Percentiles rank a stretch among this genome's conserved stretches.
phyloP scores from a whole-genome alignment of 2,113 vertebrate genomes.

The Pollachius pollachius region DNA sequence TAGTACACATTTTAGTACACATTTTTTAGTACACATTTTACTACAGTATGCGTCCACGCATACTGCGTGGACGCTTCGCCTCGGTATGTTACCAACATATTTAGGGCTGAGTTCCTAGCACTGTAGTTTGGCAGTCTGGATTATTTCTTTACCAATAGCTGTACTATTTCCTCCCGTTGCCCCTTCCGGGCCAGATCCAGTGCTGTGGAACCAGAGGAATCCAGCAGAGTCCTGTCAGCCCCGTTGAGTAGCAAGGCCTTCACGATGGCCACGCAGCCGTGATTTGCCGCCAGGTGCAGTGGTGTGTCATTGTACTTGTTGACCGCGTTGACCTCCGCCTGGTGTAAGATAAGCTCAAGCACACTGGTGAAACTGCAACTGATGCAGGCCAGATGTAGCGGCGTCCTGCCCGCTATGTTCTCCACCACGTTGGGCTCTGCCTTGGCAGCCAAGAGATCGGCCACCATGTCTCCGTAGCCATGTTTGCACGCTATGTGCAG shows the following conservation, averaged over 20 bases:
- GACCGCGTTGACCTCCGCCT: conserved; percentile 69
- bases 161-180: conserved; percentile 63
- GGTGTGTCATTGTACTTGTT: conserved; percentile 76
- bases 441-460: conserved; percentile 68
- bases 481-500: conserved; percentile 81
- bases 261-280: conserved; percentile 70
- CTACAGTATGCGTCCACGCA: too few relatives aligned
- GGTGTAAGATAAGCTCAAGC: conserved; percentile 73
- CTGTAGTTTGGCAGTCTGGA: not conserved
- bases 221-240: conserved; percentile 58
- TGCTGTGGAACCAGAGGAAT: conserved; percentile 71
- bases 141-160: conserved; percentile 58
- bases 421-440: conserved; percentile 74
- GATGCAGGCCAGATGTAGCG: conserved; percentile 79
- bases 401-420: conserved; percentile 72
- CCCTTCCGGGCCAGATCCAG: conserved; percentile 70
- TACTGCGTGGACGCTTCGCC: too few relatives aligned
- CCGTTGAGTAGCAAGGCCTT: conserved; percentile 77
- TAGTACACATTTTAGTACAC: too few relatives aligned
- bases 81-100: too few relatives aligned
- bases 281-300: conserved; percentile 78
- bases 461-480: conserved; percentile 57
- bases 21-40: too few relatives aligned
- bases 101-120: too few relatives aligned
- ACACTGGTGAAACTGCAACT: conserved; percentile 69